phyloP scores from a whole-genome alignment of 2,797 vertebrate genomes.

The Nannoperca australis region DNA sequence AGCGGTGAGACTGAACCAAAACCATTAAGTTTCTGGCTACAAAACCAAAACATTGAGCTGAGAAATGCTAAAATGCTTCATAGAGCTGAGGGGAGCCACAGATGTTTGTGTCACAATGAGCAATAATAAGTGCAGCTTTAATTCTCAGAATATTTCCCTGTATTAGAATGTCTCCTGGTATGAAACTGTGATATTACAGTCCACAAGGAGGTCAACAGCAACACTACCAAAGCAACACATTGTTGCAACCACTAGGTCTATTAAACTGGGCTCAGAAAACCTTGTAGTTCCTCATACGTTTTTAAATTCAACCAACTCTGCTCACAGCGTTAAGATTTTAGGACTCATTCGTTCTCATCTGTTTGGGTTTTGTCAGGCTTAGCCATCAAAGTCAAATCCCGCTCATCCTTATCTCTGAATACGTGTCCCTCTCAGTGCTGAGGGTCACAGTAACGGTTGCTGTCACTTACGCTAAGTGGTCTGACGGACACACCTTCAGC shows the following conservation, averaged over 20 bases:
- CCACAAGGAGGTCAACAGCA: not conserved
- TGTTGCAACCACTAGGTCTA: not conserved
- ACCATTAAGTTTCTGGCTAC: too few species aligned
- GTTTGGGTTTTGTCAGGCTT: not conserved
- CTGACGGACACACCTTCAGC: constrained; percentile 7
- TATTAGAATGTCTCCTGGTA: not conserved
- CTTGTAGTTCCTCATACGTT: not conserved
- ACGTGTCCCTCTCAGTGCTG: constrained; percentile 33
- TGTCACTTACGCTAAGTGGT: constrained; percentile 67
- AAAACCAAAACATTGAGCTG: not conserved
- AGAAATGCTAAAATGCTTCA: not conserved
- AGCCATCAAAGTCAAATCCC: not conserved
- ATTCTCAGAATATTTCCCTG: not conserved
- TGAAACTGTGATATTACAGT: not conserved
- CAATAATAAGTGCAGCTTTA: not conserved
- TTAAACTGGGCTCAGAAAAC: not conserved
- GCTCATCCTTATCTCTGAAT: not conserved
- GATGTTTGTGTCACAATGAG: not conserved
- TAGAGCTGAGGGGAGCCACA: too few species aligned
- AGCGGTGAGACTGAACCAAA: not conserved
- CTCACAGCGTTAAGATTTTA: not conserved
- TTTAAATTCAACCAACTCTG: not conserved
- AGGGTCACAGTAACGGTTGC: constrained; percentile 32
- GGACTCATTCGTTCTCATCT: not conserved
- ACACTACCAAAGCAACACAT: not conserved